A percentile compares a stretch with the other conserved stretches of the same genome.
Conservation (phyloP, 2,113 vertebrate genomes). For the Picathartes gymnocephalus region DNA sequence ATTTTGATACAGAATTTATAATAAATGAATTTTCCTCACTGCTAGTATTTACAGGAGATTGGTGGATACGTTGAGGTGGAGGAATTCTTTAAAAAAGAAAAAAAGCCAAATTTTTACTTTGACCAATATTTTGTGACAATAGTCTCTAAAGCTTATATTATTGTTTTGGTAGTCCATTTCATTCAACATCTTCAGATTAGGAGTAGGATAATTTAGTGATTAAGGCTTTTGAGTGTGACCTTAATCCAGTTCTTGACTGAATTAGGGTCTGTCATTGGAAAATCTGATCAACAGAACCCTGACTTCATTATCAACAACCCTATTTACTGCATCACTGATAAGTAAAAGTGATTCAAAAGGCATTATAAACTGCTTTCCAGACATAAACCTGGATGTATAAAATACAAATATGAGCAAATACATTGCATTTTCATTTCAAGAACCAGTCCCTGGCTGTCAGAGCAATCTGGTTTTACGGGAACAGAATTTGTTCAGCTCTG, state of each 20-base stretch:
- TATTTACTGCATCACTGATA: neutral
- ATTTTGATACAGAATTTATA: neutral
- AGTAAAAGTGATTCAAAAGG: neutral
- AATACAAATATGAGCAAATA: neutral
- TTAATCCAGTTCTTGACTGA: neutral
- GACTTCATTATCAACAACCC: neutral
- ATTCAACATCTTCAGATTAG: neutral
- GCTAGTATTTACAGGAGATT: neutral
- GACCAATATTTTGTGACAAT: neutral
- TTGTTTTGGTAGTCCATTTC: neutral
- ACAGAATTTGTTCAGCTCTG: neutral
- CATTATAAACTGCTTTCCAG: neutral
- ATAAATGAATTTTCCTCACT: neutral
- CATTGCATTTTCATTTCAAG: neutral
- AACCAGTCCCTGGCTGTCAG: neutral
- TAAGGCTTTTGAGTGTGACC: neutral
- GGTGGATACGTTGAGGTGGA: fast-evolving
- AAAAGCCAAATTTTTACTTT: neutral
- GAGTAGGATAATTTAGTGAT: neutral
- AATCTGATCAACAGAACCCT: neutral
- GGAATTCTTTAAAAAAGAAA: neutral
- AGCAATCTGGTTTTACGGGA: neutral
- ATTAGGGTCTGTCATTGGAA: neutral
- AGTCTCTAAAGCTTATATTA: neutral
- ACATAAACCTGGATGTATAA: neutral